phyloP scores from a whole-genome alignment of 1,140 invertebrate genomes.

The Mya arenaria region DNA sequence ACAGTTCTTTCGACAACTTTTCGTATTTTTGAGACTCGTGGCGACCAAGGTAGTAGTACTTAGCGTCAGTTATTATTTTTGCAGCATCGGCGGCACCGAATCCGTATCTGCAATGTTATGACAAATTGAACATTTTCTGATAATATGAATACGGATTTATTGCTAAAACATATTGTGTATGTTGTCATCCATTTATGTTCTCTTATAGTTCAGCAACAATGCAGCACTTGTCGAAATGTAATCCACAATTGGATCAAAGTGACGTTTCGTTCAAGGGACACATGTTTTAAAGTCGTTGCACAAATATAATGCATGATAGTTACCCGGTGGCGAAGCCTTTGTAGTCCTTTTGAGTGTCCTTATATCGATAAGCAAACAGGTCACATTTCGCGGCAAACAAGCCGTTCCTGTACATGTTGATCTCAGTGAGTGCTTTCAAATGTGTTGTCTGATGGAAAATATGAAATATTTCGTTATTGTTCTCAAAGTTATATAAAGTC shows the following conservation, averaged over 20 bases:
- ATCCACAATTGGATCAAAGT: too few relatives aligned
- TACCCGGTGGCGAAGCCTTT: conserved; percentile 36
- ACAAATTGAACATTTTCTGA: too few relatives aligned
- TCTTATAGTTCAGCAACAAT: too few relatives aligned
- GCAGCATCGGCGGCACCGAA: conserved; percentile 66
- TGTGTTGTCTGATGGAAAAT: conserved; percentile 39
- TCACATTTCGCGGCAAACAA: conserved; percentile 68
- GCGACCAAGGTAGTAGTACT: conserved; percentile 64
- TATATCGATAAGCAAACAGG: conserved; percentile 73
- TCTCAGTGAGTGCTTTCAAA: conserved; percentile 66
- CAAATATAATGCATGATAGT: too few relatives aligned
- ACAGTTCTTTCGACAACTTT: conserved; percentile 49
- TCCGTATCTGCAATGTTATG: conserved; percentile 35
- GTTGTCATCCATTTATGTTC: too few relatives aligned
- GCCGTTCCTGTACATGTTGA: conserved; percentile 69
- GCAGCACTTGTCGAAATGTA: too few relatives aligned
- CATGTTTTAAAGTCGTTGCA: too few relatives aligned
- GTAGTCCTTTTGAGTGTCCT: conserved; percentile 27
- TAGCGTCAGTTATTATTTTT: conserved; percentile 60
- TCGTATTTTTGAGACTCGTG: conserved; percentile 44
- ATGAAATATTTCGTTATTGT: too few relatives aligned
- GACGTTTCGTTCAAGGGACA: too few relatives aligned
- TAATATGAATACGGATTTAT: too few relatives aligned
- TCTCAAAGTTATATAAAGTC: too few relatives aligned
- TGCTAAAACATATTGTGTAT: too few relatives aligned